phyloP scores from a whole-genome alignment of 64 coral and sea anemone genomes.

The Stichodactyla mertensii region DNA sequence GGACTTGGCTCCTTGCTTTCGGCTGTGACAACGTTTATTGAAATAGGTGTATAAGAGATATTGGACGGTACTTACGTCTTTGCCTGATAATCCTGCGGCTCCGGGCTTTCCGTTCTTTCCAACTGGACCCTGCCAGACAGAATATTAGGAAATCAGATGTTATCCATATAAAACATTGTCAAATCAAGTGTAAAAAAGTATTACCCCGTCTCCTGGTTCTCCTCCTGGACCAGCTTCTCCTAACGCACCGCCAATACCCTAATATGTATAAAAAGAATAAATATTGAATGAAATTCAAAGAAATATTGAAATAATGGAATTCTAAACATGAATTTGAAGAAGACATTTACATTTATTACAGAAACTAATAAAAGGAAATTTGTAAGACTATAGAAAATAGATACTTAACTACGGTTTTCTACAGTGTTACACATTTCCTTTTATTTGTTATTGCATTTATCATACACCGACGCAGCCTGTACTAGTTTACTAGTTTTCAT shows the following conservation, averaged over 20 bases:
- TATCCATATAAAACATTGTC: neutral
- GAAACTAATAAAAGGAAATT: no score
- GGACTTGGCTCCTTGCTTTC: no score
- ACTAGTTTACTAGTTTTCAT: no score
- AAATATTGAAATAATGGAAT: neutral
- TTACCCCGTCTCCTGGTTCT: constrained; percentile 28
- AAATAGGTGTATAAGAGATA: no score
- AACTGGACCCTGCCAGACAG: constrained; percentile 10
- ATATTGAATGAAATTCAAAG: neutral
- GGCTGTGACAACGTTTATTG: no score
- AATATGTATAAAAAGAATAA: neutral
- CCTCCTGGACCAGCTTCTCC: constrained; percentile 29
- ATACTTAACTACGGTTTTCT: no score
- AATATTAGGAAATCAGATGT: neutral
- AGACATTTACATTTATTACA: no score
- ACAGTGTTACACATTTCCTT: no score
- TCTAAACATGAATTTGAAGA: no score
- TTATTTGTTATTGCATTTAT: no score
- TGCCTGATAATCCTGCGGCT: constrained; percentile 22
- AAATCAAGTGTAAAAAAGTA: neutral
- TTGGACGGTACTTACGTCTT: constrained; percentile 15
- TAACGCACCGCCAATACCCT: neutral
- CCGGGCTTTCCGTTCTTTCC: constrained; percentile 18
- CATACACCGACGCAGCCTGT: no score
- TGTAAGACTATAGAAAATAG: no score